Conservation (phyloP, 1,140 invertebrate genomes). For the Oedothorax gibbosus region DNA sequence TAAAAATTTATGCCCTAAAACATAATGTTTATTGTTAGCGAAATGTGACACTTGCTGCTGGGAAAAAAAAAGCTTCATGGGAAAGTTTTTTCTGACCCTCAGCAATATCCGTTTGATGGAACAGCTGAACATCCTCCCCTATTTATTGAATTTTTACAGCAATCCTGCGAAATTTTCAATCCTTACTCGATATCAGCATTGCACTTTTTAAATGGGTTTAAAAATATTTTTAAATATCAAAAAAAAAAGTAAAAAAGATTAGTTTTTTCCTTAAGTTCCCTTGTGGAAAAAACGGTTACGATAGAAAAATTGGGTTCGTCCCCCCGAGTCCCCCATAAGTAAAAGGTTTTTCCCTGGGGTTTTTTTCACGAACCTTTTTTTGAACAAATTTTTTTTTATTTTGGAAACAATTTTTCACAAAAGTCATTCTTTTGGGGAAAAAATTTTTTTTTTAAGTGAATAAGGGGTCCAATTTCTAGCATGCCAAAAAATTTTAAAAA, state of each 20-base stretch:
- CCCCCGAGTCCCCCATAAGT: constrained; percentile 88
- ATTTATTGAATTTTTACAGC: constrained; percentile 91
- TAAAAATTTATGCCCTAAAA: constrained; percentile 61
- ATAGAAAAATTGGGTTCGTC: constrained; percentile 78
- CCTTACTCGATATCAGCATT: too few relatives aligned
- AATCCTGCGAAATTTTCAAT: constrained; percentile 76
- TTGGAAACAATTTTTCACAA: too few relatives aligned
- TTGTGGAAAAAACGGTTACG: constrained; percentile 94
- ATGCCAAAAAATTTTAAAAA: neutral
- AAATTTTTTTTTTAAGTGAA: neutral
- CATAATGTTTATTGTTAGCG: neutral
- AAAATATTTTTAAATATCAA: constrained; percentile 21
- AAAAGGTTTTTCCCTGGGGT: constrained; percentile 89
- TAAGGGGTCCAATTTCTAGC: neutral
- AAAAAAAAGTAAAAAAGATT: neutral
- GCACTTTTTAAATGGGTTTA: too few relatives aligned
- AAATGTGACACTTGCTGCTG: neutral
- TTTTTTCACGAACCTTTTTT: constrained; percentile 80
- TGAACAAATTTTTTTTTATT: too few relatives aligned
- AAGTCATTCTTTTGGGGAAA: too few relatives aligned
- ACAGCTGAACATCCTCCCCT: constrained; percentile 94
- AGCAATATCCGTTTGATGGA: constrained; percentile 92
- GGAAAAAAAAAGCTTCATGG: neutral
- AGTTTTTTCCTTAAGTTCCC: constrained; percentile 78
- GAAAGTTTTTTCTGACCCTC: constrained; percentile 72